phyloP scores from a whole-genome alignment of 2,113 vertebrate species.

The Myotis davidii region DNA sequence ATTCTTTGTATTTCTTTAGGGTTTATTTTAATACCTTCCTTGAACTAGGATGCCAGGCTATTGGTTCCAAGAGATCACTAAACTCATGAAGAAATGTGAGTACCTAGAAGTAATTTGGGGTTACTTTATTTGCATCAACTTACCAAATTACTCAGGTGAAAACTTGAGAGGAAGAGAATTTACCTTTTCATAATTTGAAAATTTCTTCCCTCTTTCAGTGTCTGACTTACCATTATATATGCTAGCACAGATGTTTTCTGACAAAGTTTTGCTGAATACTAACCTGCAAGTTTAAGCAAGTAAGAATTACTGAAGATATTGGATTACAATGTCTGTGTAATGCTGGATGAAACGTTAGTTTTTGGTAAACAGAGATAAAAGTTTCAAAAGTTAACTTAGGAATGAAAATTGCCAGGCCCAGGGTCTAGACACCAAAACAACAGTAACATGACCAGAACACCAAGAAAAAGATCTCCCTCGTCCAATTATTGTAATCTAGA shows the following conservation, averaged over 20 bases:
- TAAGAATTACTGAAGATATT: background rate
- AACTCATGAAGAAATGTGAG: background rate
- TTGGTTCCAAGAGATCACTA: background rate
- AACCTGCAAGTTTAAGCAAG: background rate
- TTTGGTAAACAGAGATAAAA: constrained; percentile 28
- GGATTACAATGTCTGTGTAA: background rate
- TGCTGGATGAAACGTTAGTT: background rate
- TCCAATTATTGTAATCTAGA: background rate
- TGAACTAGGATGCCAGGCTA: background rate
- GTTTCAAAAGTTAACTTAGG: background rate
- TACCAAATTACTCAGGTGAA: background rate
- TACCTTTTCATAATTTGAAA: background rate
- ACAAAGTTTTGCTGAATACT: background rate
- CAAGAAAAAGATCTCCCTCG: background rate
- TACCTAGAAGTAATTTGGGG: background rate
- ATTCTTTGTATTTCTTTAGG: background rate
- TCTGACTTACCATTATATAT: background rate
- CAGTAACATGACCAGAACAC: background rate
- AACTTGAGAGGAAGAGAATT: constrained; percentile 34
- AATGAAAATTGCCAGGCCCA: background rate
- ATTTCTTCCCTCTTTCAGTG: background rate
- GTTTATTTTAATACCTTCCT: background rate
- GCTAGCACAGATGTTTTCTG: constrained; percentile 16
- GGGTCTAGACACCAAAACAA: background rate
- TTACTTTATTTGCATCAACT: background rate